phyloP scores from a whole-genome alignment of 2,888 invertebrate species.

The Agrypnus murinus region DNA sequence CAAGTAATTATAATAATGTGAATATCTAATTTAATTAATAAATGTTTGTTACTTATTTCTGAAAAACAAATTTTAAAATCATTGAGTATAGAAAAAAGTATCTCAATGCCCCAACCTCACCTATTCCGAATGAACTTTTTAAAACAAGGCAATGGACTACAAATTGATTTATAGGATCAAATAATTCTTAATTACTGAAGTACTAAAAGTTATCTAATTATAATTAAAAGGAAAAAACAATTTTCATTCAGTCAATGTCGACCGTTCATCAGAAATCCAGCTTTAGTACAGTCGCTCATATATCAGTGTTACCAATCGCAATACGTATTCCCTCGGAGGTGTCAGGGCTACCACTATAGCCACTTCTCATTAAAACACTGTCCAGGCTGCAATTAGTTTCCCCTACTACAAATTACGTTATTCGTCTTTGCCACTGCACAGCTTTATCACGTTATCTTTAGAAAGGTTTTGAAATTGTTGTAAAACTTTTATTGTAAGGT shows the following conservation, averaged over 20 bases:
- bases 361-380: constrained; percentile 73
- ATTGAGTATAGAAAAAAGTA: no score
- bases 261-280: constrained; percentile 45
- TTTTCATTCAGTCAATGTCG: constrained; percentile 16
- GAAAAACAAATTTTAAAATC: no score
- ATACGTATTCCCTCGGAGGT: constrained; percentile 70
- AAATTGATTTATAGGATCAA: no score
- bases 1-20: no score
- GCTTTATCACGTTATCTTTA: constrained; percentile 52
- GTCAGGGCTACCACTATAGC: constrained; percentile 69
- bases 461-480: background rate
- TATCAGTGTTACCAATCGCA: constrained; percentile 69
- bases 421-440: constrained; percentile 71
- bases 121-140: no score
- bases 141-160: no score
- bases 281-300: constrained; percentile 57
- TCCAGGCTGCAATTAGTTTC: constrained; percentile 72
- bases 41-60: no score
- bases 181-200: background rate
- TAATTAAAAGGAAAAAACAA: constrained; percentile 10
- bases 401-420: constrained; percentile 72
- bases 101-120: no score
- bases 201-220: constrained; percentile 23
- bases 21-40: no score
- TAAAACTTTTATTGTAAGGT: no score